phyloP scores from a whole-genome alignment of 2,113 vertebrate genomes.

The Pollimyrus isidori region DNA sequence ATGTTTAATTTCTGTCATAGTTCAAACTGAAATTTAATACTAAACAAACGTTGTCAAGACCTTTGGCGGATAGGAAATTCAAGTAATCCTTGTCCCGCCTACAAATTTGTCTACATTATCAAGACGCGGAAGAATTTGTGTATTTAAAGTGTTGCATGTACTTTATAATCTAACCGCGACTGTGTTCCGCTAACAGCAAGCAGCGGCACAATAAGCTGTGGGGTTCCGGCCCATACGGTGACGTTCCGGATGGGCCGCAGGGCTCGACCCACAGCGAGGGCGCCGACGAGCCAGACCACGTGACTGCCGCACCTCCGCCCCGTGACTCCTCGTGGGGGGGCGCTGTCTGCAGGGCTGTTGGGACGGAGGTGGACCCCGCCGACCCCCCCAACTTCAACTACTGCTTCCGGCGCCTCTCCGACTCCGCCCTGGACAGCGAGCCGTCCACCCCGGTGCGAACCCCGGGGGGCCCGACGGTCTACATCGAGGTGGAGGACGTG shows the following conservation, averaged over 20 bases:
- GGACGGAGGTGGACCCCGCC: slow-evolving; percentile 60
- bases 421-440: slow-evolving; percentile 74
- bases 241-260: slow-evolving; percentile 53
- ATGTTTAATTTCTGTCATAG: not conserved
- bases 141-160: not conserved
- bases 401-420: slow-evolving; percentile 79
- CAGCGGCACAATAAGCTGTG: slow-evolving; percentile 93
- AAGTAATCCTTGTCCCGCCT: not conserved
- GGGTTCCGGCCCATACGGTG: slow-evolving; percentile 67
- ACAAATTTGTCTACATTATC: not conserved
- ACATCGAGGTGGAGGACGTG: slow-evolving; percentile 72
- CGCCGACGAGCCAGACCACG: slow-evolving; percentile 35
- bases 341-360: slow-evolving; percentile 51
- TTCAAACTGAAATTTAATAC: not conserved
- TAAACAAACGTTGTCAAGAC: not conserved
- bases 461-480: slow-evolving; percentile 52
- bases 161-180: not conserved
- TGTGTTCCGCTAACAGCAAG: slow-evolving; percentile 62
- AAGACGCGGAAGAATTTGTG: not conserved
- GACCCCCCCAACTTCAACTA: slow-evolving; percentile 70
- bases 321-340: slow-evolving; percentile 52
- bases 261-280: slow-evolving; percentile 44
- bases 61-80: not conserved
- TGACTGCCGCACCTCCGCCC: slow-evolving; percentile 45
- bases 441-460: slow-evolving; percentile 50